phyloP scores from a whole-genome alignment of 2,797 vertebrate species.

The Prionace glauca region DNA sequence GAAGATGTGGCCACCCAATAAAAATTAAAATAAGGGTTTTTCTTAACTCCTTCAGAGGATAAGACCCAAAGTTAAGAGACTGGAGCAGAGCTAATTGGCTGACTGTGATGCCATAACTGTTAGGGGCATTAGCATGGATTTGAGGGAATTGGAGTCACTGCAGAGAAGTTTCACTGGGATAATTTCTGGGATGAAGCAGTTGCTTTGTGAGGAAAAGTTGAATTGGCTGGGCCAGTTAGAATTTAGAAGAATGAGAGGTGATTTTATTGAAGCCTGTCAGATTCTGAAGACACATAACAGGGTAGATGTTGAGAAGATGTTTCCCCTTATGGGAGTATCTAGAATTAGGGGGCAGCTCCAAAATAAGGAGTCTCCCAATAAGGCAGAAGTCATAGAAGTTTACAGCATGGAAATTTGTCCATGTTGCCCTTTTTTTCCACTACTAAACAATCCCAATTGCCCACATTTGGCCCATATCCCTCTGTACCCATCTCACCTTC shows the following conservation, averaged over 20 bases:
- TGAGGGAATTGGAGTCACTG: background rate
- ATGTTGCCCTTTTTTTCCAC: too few relatives aligned
- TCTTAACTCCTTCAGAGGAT: background rate
- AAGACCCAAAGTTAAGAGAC: background rate
- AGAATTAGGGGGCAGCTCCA: background rate
- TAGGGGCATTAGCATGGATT: background rate
- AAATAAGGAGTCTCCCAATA: background rate
- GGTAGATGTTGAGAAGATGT: background rate
- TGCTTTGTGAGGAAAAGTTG: background rate
- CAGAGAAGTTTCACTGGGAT: too few relatives aligned
- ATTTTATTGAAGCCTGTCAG: background rate
- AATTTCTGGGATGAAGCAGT: background rate
- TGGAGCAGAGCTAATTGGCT: background rate
- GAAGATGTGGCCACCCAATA: too few relatives aligned
- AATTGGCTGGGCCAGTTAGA: background rate
- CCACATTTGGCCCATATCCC: too few relatives aligned
- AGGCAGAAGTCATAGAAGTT: background rate
- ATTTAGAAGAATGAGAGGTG: background rate
- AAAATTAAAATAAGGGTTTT: too few relatives aligned
- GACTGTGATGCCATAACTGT: background rate
- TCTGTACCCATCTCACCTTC: too few relatives aligned
- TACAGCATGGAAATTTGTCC: too few relatives aligned
- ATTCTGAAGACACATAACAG: background rate
- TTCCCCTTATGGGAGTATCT: background rate
- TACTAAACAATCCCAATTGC: too few relatives aligned